Base-by-base conservation (phyloP, 2,113 vertebrate genomes). In the Nannospalax galili region DNA sequence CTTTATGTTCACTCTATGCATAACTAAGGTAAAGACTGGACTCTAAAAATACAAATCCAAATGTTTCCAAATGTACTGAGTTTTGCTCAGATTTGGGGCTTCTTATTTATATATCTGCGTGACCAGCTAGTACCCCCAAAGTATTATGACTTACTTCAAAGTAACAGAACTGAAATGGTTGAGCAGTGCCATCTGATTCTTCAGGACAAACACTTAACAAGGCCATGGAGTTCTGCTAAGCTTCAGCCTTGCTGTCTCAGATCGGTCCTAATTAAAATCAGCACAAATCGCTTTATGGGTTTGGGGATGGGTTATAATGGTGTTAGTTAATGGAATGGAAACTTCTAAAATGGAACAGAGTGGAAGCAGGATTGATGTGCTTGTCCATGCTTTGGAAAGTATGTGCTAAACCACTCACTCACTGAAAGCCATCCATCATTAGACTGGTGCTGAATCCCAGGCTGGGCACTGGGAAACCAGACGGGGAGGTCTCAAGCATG, bases 251-350 rank as follows among this genome's bases (percentile, higher is more conserved):
- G 8, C 42, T 82, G 22, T 73, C 82, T 86, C 28, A 30, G 89
- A 89, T 24, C 16, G 26, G 16, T 70, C 52, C 64, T 82, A 85
- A 95, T 92, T 78, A 45, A 95, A 92, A 77, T 60, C 78, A 70
- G 32, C 45, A 52, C 48, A 78, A 89, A 72, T 92, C 64, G 91
- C 70, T 52, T 78, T 67, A 30, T 42, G 14, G n/a, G 58, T 84
- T 78, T 92, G 37, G 73, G 48, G 9, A 22, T 75, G 1, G 4
- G 12, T 28, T 78, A 28, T 58, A 56, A 91, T 64, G 37, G 56
- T 91, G 88, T 92, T 86, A 91, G 73, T 70, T 88, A 95, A 82
- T 60, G 60, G 82, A 70, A 80, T 85, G 64, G 90, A 92, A 96
- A 70, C 48, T 72, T 91, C n/a, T 96, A 89, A 93, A 37, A n/a